Percentiles rank a stretch among this genome's conserved stretches.
phyloP scores from a whole-genome alignment of 1,140 invertebrate genomes.

The Bactericera cockerelli region DNA sequence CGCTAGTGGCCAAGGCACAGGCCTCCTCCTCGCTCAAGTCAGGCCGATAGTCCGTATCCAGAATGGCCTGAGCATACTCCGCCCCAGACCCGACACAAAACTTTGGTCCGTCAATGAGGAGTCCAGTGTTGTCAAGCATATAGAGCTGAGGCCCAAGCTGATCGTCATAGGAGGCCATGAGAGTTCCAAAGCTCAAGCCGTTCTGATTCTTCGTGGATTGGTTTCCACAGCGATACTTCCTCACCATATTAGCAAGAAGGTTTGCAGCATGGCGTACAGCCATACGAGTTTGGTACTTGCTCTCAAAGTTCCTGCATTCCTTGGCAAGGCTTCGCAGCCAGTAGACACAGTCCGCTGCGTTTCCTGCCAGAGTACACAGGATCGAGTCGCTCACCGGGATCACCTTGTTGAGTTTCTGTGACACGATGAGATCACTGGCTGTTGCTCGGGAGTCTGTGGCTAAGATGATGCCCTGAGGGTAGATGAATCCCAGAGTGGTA shows the following conservation, averaged over 20 bases:
- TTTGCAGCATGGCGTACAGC: background rate
- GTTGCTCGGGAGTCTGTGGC: slow-evolving; percentile 3
- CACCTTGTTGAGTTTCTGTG: background rate
- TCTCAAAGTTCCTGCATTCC: background rate
- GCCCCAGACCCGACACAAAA: background rate
- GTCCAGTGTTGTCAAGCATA: background rate
- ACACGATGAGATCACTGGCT: background rate
- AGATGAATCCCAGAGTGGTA: background rate
- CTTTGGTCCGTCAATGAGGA: background rate
- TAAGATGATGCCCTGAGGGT: background rate
- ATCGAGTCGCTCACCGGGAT: background rate
- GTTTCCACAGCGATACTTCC: background rate
- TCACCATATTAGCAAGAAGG: background rate
- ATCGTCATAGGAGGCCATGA: background rate
- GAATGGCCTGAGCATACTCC: background rate
- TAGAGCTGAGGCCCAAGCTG: background rate
- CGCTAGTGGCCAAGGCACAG: too few relatives aligned
- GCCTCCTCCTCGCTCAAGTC: background rate
- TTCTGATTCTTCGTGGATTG: background rate
- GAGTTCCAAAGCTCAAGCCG: background rate
- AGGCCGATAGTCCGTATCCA: slow-evolving; percentile 1
- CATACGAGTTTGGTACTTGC: background rate
- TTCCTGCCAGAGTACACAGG: background rate
- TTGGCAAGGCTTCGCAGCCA: background rate
- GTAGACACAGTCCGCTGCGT: background rate